A percentile compares a stretch with the other conserved stretches of the same genome.
Conservation (phyloP, 2,888 invertebrate species). For the Macaria notata region DNA sequence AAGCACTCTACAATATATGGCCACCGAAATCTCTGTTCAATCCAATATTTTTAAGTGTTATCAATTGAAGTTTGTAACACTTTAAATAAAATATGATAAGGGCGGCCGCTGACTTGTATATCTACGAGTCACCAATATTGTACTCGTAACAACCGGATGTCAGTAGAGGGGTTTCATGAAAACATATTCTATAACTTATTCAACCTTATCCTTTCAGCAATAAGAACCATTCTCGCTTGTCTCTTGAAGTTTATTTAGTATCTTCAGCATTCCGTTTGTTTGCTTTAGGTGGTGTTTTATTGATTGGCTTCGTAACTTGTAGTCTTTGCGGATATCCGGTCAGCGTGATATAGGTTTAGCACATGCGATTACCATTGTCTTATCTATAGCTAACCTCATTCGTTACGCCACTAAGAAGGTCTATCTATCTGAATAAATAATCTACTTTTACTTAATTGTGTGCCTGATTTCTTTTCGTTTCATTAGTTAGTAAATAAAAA, state of each 20-base stretch:
- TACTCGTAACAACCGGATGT: constrained; percentile 56
- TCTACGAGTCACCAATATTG: constrained; percentile 42
- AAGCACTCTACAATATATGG: constrained; percentile 45
- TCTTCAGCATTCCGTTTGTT: too few species aligned
- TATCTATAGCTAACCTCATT: too few species aligned
- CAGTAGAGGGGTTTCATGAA: constrained; percentile 41
- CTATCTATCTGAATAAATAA: too few species aligned
- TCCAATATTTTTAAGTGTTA: constrained; percentile 50
- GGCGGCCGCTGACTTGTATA: constrained; percentile 49
- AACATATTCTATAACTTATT: not conserved
- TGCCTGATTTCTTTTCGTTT: too few species aligned
- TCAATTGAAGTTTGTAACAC: constrained; percentile 49
- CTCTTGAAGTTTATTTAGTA: not conserved
- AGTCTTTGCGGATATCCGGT: constrained; percentile 16
- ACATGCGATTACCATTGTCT: too few species aligned
- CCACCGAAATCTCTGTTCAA: constrained; percentile 49
- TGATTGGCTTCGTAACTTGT: too few species aligned
- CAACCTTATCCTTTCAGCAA: constrained; percentile 3
- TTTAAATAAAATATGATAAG: constrained; percentile 57
- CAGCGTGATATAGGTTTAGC: not conserved
- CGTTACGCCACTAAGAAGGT: too few species aligned
- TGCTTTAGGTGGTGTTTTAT: too few species aligned
- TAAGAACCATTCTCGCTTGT: constrained; percentile 12
- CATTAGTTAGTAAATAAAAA: too few species aligned
- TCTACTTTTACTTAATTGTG: too few species aligned